phyloP scores from a whole-genome alignment of 1,140 invertebrate genomes.

The Drosophila pandora region DNA sequence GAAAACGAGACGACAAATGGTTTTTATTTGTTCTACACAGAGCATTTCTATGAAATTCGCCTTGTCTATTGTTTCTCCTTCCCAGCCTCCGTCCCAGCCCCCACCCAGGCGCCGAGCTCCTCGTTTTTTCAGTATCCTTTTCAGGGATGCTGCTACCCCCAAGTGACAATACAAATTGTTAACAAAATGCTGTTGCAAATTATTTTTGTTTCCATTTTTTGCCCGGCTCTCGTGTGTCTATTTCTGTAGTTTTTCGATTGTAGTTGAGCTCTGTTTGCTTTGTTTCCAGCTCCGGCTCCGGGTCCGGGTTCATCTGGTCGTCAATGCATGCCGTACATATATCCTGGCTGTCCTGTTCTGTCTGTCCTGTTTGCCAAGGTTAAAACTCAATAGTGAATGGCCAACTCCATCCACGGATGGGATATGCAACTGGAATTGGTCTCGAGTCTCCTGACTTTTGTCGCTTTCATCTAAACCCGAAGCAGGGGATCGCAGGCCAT shows the following conservation, averaged over 20 bases:
- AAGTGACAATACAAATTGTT: conserved; percentile 60
- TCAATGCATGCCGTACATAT: not conserved
- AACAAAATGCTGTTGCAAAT: conserved; percentile 50
- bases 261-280: conserved; percentile 33
- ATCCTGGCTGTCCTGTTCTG: too few relatives aligned
- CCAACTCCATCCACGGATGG: not conserved
- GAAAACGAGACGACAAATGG: conserved; percentile 64
- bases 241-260: conserved; percentile 28
- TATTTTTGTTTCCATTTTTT: conserved; percentile 38
- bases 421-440: too few relatives aligned
- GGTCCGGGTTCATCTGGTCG: not conserved
- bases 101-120: conserved; percentile 7
- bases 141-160: conserved; percentile 10
- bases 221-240: conserved; percentile 6
- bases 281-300: conserved; percentile 2
- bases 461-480: not conserved
- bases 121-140: conserved; percentile 8
- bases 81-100: too few relatives aligned
- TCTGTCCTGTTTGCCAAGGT: not conserved
- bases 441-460: not conserved
- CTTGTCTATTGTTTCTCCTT: conserved; percentile 50
- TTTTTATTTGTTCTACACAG: conserved; percentile 73
- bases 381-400: not conserved
- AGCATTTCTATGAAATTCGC: conserved; percentile 66
- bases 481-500: not conserved